Percentiles rank a stretch among this genome's conserved stretches.
These are phyloP conservation scores for Rhabdornis inornatus DNA, from an alignment of 2,113 vertebrate genomes.

Conservation along the genomic window DNA sequence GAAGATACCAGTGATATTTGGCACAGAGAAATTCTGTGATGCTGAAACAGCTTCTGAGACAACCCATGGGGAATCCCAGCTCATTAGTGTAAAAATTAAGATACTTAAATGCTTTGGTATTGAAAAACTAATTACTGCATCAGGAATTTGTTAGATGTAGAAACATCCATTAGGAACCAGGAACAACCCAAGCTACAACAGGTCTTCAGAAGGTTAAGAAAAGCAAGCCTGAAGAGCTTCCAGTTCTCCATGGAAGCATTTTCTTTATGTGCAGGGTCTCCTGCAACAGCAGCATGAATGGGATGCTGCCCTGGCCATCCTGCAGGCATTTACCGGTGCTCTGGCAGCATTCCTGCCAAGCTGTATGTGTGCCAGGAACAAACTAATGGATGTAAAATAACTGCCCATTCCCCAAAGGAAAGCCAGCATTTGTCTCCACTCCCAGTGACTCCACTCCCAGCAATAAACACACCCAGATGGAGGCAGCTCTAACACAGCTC, in stretches of 20 bases:
- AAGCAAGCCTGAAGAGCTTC: not conserved
- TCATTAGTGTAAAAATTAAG: constrained; percentile 5
- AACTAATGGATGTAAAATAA: not conserved
- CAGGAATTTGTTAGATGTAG: not conserved
- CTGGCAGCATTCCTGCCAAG: not conserved
- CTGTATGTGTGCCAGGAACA: fast-evolving
- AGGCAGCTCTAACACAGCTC: not conserved
- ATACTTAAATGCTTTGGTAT: not conserved
- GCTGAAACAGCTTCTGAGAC: not conserved
- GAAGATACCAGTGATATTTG: not conserved
- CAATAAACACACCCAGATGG: not conserved
- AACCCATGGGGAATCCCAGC: not conserved
- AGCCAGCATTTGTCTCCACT: not conserved
- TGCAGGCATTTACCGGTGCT: not conserved
- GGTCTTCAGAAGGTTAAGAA: not conserved
- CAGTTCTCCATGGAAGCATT: not conserved
- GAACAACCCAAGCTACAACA: not conserved
- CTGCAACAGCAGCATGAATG: fast-evolving
- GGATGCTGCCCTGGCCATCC: not conserved
- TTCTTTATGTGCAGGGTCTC: not conserved
- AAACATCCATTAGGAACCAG: not conserved
- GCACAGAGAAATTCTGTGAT: not conserved
- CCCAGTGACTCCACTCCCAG: not conserved
- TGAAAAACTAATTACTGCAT: not conserved
- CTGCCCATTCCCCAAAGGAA: not conserved